Percentiles rank a stretch among this genome's conserved stretches.
These are phyloP conservation scores for Colletes collaris DNA, from an alignment of 2,888 invertebrate genomes.

Conservation along the genomic window DNA sequence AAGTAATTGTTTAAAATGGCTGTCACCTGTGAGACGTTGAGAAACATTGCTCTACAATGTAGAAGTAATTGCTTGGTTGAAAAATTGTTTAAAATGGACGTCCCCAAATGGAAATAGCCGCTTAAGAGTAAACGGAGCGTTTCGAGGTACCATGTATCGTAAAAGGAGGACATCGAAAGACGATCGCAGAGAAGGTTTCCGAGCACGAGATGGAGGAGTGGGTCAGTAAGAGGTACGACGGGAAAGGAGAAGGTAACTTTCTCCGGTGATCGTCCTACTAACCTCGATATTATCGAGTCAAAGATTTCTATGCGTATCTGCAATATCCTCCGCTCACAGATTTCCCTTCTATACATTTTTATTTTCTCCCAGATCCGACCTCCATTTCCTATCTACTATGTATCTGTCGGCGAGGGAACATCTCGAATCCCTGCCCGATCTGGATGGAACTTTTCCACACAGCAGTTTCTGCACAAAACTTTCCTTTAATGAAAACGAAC, in stretches of 20 bases:
- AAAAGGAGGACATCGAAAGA: conserved; percentile 63
- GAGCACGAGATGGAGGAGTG: conserved; percentile 40
- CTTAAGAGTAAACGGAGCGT: conserved; percentile 42
- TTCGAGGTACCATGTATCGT: conserved; percentile 32
- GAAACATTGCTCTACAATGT: too few species aligned
- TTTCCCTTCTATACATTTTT: conserved; percentile 57
- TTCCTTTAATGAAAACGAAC: too few species aligned
- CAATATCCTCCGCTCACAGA: conserved; percentile 32
- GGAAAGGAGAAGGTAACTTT: conserved; percentile 77
- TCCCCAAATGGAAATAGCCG: too few species aligned
- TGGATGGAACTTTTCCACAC: too few species aligned
- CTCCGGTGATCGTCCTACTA: conserved; percentile 81
- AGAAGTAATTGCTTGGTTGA: too few species aligned
- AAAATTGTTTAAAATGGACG: conserved; percentile 4
- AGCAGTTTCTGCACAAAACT: too few species aligned
- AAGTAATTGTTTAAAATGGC: too few species aligned
- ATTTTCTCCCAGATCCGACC: conserved; percentile 55
- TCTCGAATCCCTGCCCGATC: too few species aligned
- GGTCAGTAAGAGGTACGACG: conserved; percentile 43
- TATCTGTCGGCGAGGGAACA: conserved; percentile 25
- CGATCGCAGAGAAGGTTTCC: conserved; percentile 37
- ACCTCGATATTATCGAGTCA: conserved; percentile 79
- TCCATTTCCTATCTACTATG: conserved; percentile 60
- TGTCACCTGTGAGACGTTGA: too few species aligned
- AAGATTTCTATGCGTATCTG: conserved; percentile 74